These are phyloP conservation scores for Suncus etruscus DNA, from an alignment of 2,113 vertebrate genomes.

Conservation along the genomic window DNA sequence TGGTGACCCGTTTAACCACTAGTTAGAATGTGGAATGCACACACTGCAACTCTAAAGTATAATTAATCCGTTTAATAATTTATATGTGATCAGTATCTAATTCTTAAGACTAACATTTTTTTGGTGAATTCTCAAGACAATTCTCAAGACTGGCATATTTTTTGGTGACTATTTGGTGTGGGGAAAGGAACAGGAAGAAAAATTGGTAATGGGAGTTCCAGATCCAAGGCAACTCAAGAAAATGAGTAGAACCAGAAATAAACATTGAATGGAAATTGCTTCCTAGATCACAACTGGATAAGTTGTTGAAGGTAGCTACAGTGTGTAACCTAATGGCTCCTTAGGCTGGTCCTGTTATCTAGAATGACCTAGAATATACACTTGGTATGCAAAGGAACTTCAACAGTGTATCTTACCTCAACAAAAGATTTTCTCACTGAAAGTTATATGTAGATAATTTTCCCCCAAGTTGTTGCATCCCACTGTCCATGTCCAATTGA, in stretches of 20 bases:
- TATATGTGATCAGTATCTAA: not conserved
- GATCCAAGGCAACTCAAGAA: not conserved
- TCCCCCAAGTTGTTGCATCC: not conserved
- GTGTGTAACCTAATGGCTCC: not conserved
- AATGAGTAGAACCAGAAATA: not conserved
- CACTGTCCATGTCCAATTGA: too few relatives aligned
- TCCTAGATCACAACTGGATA: not conserved
- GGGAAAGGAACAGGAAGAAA: not conserved
- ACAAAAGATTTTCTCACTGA: not conserved
- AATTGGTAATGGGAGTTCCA: not conserved
- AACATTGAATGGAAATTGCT: not conserved
- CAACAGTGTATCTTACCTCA: not conserved
- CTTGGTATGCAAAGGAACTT: not conserved
- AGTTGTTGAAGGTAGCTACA: not conserved
- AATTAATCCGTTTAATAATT: not conserved
- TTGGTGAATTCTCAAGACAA: too few relatives aligned
- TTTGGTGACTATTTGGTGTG: not conserved
- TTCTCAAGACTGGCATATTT: not conserved
- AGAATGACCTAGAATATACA: not conserved
- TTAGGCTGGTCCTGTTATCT: not conserved
- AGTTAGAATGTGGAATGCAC: not conserved
- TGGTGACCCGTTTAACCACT: not conserved
- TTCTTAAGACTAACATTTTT: not conserved
- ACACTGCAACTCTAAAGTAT: not conserved
- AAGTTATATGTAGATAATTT: not conserved